A percentile compares a stretch with the other conserved stretches of the same genome.
phyloP scores from a whole-genome alignment of 2,113 vertebrate genomes.

The Chaetops frenatus region DNA sequence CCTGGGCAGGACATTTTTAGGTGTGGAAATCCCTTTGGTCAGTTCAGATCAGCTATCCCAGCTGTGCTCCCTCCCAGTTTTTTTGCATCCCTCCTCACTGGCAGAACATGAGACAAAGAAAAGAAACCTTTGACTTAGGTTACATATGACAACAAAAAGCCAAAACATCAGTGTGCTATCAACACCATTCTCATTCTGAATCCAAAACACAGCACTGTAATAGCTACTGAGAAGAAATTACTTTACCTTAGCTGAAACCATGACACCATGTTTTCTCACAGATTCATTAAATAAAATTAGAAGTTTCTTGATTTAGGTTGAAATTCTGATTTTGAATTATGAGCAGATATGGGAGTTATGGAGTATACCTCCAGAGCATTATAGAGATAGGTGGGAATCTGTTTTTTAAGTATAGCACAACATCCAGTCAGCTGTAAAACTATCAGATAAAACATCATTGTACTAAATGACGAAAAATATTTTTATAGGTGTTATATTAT shows the following conservation, averaged over 20 bases:
- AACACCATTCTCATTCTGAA: background rate
- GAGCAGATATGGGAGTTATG: background rate
- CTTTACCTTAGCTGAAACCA: background rate
- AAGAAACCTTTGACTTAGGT: background rate
- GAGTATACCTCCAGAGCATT: background rate
- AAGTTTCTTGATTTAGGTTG: background rate
- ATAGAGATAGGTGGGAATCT: background rate
- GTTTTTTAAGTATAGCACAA: background rate
- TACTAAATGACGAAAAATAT: background rate
- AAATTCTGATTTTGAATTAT: slow-evolving; percentile 5
- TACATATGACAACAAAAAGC: background rate
- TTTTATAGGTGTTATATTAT: background rate
- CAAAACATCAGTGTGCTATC: background rate
- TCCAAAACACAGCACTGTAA: background rate
- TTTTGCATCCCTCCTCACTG: background rate
- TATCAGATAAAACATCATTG: background rate
- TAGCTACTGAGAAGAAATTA: background rate
- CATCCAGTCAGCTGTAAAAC: background rate
- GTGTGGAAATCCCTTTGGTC: background rate
- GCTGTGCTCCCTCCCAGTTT: too few species aligned
- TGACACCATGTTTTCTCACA: background rate
- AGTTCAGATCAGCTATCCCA: background rate
- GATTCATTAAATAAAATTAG: background rate
- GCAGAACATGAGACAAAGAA: background rate
- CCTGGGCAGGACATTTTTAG: too few species aligned